Conservation (phyloP, 2,113 vertebrate species). For the Upupa epops region DNA sequence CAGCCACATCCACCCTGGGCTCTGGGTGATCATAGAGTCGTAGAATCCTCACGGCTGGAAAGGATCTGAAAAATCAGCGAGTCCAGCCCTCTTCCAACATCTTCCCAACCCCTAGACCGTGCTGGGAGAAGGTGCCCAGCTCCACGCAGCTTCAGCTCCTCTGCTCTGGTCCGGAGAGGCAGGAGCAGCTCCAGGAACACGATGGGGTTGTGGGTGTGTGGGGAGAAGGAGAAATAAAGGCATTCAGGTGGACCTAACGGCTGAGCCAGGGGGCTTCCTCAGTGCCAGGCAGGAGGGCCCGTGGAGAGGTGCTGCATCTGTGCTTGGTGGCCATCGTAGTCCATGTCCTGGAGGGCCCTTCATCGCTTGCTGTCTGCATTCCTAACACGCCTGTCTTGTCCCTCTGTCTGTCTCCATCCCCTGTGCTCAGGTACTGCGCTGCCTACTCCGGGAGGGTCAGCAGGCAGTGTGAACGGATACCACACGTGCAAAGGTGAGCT, state of each 20-base stretch:
- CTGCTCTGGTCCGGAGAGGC: not conserved
- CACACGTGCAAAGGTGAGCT: slow-evolving; percentile 99
- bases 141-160: not conserved
- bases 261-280: fast-evolving
- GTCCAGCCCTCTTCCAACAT: no score
- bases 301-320: not conserved
- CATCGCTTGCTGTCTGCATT: slow-evolving; percentile 16
- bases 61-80: no score
- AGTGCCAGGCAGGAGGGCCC: not conserved
- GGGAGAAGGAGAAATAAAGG: not conserved
- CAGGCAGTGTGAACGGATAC: slow-evolving; percentile 94
- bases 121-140: not conserved
- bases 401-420: slow-evolving; percentile 70
- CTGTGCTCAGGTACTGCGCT: slow-evolving; percentile 76
- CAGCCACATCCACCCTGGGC: not conserved
- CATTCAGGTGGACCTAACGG: fast-evolving
- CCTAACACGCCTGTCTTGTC: slow-evolving; percentile 69
- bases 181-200: not conserved
- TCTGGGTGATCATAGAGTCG: not conserved
- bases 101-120: no score
- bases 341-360: not conserved
- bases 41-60: no score
- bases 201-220: fast-evolving
- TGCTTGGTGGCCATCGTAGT: slow-evolving; percentile 1
- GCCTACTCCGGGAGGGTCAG: slow-evolving; percentile 71